Conservation (phyloP, 2,113 vertebrate species). For the Engystomops pustulosus region DNA sequence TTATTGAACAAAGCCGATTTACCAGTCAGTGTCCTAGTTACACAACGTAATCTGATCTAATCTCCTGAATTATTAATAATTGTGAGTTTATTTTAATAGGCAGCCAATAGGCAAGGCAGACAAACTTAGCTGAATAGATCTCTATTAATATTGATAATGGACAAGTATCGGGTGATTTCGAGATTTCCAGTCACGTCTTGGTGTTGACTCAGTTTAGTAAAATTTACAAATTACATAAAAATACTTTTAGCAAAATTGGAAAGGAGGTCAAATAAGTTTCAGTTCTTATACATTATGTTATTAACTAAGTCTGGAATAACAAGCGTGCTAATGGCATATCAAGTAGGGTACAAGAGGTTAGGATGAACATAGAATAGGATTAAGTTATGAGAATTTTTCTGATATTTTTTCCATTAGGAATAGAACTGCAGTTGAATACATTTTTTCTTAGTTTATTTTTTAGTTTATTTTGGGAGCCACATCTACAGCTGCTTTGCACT, state of each 20-base stretch:
- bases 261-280: not conserved
- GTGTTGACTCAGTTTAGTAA: not conserved
- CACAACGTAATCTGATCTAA: not conserved
- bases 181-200: not conserved
- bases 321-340: not conserved
- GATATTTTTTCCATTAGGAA: too few species aligned
- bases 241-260: constrained; percentile 1
- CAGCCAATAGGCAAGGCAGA: not conserved
- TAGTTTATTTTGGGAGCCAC: too few species aligned
- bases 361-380: not conserved
- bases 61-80: not conserved
- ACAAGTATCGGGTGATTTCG: not conserved
- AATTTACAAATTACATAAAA: not conserved
- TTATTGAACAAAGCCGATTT: not conserved
- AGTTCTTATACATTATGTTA: not conserved
- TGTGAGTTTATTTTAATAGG: not conserved
- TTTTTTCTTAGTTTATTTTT: too few species aligned
- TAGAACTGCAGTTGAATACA: too few species aligned
- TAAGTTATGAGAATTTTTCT: not conserved
- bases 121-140: not conserved
- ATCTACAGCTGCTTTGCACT: too few species aligned
- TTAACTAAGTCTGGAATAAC: not conserved
- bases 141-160: not conserved
- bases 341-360: not conserved
- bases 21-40: not conserved